Evolutionary conservation across 2,113 vertebrate genomes (phyloP).

Genomic region (Beaufortia kweichowensis): DNA sequence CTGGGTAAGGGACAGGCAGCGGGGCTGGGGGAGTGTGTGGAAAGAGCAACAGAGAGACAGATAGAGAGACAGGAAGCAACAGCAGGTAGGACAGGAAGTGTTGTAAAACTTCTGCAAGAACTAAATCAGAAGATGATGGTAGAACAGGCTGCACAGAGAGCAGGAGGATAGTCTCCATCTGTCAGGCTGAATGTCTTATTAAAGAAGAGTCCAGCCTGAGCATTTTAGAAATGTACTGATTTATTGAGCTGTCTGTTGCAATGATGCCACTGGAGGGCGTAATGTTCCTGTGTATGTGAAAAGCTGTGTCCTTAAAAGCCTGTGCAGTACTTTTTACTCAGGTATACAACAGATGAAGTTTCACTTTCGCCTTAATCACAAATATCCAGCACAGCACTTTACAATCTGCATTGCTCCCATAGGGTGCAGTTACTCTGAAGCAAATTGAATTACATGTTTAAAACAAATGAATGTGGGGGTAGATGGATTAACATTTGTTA

Average conservation of each 20-base stretch:
- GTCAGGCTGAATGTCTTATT: slow-evolving; percentile 8
- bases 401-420: neutral
- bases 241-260: slow-evolving; percentile 4
- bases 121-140: neutral
- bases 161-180: neutral
- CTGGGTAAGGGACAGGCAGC: slow-evolving; percentile 83
- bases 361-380: slow-evolving; percentile 6
- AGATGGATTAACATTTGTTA: slow-evolving; percentile 30
- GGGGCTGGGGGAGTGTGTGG: slow-evolving; percentile 26
- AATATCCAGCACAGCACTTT: slow-evolving; percentile 13
- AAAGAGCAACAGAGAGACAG: slow-evolving; percentile 28
- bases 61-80: slow-evolving; percentile 23
- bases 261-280: slow-evolving; percentile 34
- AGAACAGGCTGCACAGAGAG: neutral
- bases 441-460: slow-evolving; percentile 34
- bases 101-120: no score
- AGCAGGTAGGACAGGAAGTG: slow-evolving; percentile 34
- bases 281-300: neutral
- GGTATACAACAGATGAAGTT: slow-evolving; percentile 19
- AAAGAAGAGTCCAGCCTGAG: slow-evolving; percentile 7
- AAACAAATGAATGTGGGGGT: slow-evolving; percentile 34
- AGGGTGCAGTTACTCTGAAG: slow-evolving; percentile 11
- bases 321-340: neutral
- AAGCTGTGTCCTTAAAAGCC: neutral
- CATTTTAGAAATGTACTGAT: slow-evolving; percentile 16